phyloP scores from a whole-genome alignment of 1,140 invertebrate genomes.

The Monomorium pharaonis region DNA sequence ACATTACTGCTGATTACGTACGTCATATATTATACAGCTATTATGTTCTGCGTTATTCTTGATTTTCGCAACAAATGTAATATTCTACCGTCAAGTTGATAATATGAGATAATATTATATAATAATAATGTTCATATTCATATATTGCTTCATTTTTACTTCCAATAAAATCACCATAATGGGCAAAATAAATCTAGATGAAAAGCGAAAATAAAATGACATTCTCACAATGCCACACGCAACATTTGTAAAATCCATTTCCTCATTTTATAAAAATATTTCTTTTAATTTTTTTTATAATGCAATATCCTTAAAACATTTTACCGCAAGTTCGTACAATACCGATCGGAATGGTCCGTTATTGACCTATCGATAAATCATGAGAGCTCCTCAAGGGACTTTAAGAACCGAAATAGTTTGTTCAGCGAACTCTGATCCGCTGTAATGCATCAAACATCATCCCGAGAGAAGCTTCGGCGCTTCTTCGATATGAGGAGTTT shows the following conservation, averaged over 20 bases:
- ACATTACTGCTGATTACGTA: slow-evolving; percentile 56
- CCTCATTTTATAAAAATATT: background rate
- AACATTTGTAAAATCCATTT: slow-evolving; percentile 8
- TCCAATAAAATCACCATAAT: background rate
- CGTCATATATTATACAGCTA: slow-evolving; percentile 45
- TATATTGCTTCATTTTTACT: background rate
- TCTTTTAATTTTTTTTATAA: slow-evolving; percentile 40
- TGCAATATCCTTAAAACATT: slow-evolving; percentile 31
- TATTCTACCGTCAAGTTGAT: slow-evolving; percentile 25
- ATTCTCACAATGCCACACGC: background rate
- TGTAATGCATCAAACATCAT: slow-evolving; percentile 71
- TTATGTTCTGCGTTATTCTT: slow-evolving; percentile 25
- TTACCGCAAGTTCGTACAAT: slow-evolving; percentile 33
- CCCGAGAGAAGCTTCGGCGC: slow-evolving; percentile 21
- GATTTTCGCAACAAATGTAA: slow-evolving; percentile 26
- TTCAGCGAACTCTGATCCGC: slow-evolving; percentile 66
- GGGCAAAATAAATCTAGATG: background rate
- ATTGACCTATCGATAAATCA: slow-evolving; percentile 56
- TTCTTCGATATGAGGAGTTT: slow-evolving; percentile 40
- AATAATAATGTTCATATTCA: slow-evolving; percentile 17
- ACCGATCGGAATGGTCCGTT: background rate
- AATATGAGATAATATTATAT: slow-evolving; percentile 33
- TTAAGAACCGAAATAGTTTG: slow-evolving; percentile 62
- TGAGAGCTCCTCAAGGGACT: slow-evolving; percentile 49
- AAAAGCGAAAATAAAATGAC: background rate